These are phyloP conservation scores for Charaxes varanes DNA, from an alignment of 1,140 invertebrate genomes.

Conservation along the genomic window DNA sequence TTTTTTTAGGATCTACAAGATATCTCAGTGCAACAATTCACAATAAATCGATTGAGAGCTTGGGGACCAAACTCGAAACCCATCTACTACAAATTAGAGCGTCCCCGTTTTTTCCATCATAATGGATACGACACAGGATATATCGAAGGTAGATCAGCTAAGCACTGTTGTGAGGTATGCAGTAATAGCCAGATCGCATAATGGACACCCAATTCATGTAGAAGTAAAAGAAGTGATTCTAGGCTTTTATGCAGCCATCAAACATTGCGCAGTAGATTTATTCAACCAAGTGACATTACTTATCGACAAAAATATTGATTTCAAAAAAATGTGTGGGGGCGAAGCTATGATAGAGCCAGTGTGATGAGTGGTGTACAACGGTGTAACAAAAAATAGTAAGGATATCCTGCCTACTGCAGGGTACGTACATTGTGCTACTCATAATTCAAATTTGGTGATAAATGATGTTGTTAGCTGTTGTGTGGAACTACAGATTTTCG, in stretches of 20 bases:
- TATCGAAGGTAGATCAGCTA: slow-evolving; percentile 23
- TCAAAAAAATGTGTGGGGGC: slow-evolving; percentile 21
- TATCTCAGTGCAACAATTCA: no score
- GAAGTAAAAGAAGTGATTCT: slow-evolving; percentile 24
- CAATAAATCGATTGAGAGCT: no score
- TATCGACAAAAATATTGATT: slow-evolving; percentile 25
- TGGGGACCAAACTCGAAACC: no score
- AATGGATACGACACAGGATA: slow-evolving; percentile 30
- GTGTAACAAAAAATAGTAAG: slow-evolving; percentile 27
- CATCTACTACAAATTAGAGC: no score
- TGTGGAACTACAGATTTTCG: slow-evolving; percentile 24
- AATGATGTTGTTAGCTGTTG: slow-evolving; percentile 27
- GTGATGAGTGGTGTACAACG: slow-evolving; percentile 23
- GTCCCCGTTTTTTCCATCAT: slow-evolving; percentile 26
- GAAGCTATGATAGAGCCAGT: slow-evolving; percentile 22
- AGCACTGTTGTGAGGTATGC: slow-evolving; percentile 25
- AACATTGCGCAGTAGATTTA: slow-evolving; percentile 25
- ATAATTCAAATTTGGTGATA: slow-evolving; percentile 27
- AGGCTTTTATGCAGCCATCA: slow-evolving; percentile 25
- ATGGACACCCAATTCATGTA: slow-evolving; percentile 22
- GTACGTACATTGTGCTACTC: slow-evolving; percentile 25
- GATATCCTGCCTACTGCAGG: slow-evolving; percentile 23
- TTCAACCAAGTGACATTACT: slow-evolving; percentile 25
- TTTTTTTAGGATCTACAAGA: no score
- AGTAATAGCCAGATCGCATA: slow-evolving; percentile 24